These are phyloP conservation scores for Drosophila maculinotata DNA, from an alignment of 2,888 invertebrate species.

Conservation along the genomic window DNA sequence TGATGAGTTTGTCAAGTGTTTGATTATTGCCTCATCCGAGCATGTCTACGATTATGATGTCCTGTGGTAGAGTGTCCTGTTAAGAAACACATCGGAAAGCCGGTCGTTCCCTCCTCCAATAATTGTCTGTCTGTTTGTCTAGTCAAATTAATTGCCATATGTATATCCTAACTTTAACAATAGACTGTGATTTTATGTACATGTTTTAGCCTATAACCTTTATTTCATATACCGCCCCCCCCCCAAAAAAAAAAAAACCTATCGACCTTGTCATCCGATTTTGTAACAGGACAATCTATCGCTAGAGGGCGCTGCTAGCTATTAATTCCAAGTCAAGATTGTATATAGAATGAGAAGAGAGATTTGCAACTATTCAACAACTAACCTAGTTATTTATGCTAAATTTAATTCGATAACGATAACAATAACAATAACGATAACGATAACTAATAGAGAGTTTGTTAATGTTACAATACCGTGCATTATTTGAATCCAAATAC, in stretches of 20 bases:
- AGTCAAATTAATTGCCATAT: constrained; percentile 72
- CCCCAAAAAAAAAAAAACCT: no score
- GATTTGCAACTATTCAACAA: constrained; percentile 42
- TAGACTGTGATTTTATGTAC: constrained; percentile 66
- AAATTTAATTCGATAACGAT: constrained; percentile 26
- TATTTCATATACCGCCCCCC: neutral
- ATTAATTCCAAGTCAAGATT: constrained; percentile 18
- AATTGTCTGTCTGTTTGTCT: constrained; percentile 51
- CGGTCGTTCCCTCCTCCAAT: neutral
- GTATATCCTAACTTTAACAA: constrained; percentile 49
- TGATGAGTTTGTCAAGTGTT: constrained; percentile 70
- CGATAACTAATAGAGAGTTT: constrained; percentile 48
- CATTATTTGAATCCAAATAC: constrained; percentile 46
- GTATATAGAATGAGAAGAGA: constrained; percentile 52
- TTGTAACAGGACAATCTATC: constrained; percentile 9
- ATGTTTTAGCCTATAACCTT: constrained; percentile 23
- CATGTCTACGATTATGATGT: constrained; percentile 74
- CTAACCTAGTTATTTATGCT: constrained; percentile 53
- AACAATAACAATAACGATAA: constrained; percentile 29
- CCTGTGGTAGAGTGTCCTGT: constrained; percentile 54
- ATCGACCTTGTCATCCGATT: constrained; percentile 5
- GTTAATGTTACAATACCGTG: constrained; percentile 51
- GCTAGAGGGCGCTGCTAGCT: constrained; percentile 47
- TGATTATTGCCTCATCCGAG: constrained; percentile 71
- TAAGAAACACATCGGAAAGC: constrained; percentile 20